Conservation (phyloP, 2,888 invertebrate genomes). For the Drosophila multiciliata region DNA sequence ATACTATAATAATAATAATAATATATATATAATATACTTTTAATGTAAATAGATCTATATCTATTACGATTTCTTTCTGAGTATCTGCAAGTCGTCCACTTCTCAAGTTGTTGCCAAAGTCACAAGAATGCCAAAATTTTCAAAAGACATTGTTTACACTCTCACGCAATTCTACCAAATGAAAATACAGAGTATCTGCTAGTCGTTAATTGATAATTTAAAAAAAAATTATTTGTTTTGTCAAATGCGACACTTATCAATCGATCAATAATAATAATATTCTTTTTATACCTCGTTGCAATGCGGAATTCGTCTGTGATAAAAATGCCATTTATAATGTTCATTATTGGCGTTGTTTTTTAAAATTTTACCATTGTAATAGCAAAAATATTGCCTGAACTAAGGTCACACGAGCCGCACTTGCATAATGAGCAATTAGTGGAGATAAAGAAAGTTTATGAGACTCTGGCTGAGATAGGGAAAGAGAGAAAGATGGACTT, state of each 20-base stretch:
- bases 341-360: conserved; percentile 6
- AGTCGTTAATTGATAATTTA: not conserved
- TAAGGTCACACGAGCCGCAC: conserved; percentile 32
- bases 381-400: conserved; percentile 5
- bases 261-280: conserved; percentile 8
- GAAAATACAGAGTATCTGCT: not conserved
- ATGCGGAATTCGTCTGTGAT: conserved; percentile 12
- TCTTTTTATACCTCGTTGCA: conserved; percentile 8
- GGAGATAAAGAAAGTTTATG: not conserved
- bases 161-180: no score
- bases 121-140: not conserved
- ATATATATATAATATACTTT: not conserved
- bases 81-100: not conserved
- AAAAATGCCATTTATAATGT: conserved; percentile 19
- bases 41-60: not conserved
- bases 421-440: conserved; percentile 31
- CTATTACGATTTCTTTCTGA: no score
- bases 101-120: not conserved
- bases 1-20: not conserved
- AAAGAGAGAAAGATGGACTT: conserved; percentile 14
- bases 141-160: not conserved
- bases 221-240: not conserved
- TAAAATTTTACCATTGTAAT: conserved; percentile 7
- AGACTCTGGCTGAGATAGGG: not conserved
- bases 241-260: conserved; percentile 9